Percentiles rank a stretch among this genome's conserved stretches.
Evolutionary conservation across 2,113 vertebrate genomes (phyloP).

Genomic region (Dendropsophus ebraccatus): DNA sequence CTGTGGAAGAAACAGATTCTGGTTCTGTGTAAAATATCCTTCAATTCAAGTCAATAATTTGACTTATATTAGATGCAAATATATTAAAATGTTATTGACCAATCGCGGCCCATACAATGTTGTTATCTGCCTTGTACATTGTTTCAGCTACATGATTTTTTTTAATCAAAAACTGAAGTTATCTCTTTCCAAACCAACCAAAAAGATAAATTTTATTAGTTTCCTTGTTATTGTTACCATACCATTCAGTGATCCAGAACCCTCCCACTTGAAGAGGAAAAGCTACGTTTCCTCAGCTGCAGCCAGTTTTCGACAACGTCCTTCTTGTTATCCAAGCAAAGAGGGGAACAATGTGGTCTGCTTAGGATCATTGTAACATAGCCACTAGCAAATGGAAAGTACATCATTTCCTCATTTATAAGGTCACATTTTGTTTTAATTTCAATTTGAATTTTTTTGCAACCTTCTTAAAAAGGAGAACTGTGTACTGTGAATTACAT

Average conservation of each 20-base stretch:
- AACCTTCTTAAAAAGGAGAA: neutral
- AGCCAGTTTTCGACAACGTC: slow-evolving; percentile 51
- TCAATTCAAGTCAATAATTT: too few species aligned
- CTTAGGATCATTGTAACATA: neutral
- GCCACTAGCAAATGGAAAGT: neutral
- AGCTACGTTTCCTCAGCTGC: slow-evolving; percentile 54
- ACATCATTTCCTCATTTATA: neutral
- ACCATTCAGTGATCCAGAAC: slow-evolving; percentile 60
- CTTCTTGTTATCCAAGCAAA: slow-evolving; percentile 54
- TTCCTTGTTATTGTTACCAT: slow-evolving; percentile 59
- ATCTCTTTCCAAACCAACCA: neutral
- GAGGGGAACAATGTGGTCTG: slow-evolving; percentile 6
- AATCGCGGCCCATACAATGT: too few species aligned
- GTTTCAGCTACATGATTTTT: neutral
- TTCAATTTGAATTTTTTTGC: neutral
- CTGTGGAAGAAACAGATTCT: too few species aligned
- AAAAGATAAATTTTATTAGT: slow-evolving; percentile 14
- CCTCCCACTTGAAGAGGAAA: slow-evolving; percentile 64
- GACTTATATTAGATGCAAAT: too few species aligned
- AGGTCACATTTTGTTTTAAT: neutral
- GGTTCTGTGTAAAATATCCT: too few species aligned
- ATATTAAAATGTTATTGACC: too few species aligned
- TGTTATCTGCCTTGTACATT: neutral
- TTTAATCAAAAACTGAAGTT: neutral
- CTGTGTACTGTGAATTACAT: neutral